These are phyloP conservation scores for Cephus pulcher DNA, from an alignment of 2,888 invertebrate species.

Conservation along the genomic window DNA sequence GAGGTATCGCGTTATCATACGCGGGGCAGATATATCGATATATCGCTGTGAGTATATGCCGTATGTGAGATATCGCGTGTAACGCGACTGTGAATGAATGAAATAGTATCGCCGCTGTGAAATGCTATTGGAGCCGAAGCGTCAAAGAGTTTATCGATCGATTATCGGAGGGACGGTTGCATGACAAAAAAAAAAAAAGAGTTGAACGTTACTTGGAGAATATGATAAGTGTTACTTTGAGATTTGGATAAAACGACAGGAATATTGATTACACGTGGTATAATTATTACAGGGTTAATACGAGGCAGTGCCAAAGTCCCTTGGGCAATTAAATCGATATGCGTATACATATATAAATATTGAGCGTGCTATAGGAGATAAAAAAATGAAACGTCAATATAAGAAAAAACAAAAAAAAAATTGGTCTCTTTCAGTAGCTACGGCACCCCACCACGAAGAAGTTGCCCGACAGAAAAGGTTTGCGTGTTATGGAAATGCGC, in stretches of 20 bases:
- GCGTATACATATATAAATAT: not conserved
- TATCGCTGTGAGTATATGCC: not conserved
- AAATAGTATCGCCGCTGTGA: not conserved
- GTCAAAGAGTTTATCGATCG: not conserved
- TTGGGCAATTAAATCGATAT: not conserved
- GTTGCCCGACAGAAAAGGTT: not conserved
- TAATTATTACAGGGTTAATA: not conserved
- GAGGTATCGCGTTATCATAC: not conserved
- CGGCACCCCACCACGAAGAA: not conserved
- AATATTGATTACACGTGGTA: not conserved
- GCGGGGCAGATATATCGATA: not conserved
- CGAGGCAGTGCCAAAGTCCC: not conserved
- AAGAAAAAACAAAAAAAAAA: no score
- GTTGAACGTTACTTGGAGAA: not conserved
- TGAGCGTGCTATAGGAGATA: not conserved
- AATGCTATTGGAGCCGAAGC: not conserved
- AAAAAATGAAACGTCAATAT: not conserved
- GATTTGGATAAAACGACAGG: not conserved
- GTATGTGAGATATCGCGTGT: not conserved
- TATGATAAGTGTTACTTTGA: not conserved
- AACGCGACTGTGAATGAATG: not conserved
- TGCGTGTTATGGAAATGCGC: conserved; percentile 2
- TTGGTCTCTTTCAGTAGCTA: not conserved
- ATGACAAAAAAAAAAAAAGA: not conserved
- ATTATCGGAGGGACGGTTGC: not conserved